Evolutionary conservation across 2,888 invertebrate genomes (phyloP).

Genomic region (Eristalinus sepulchralis): DNA sequence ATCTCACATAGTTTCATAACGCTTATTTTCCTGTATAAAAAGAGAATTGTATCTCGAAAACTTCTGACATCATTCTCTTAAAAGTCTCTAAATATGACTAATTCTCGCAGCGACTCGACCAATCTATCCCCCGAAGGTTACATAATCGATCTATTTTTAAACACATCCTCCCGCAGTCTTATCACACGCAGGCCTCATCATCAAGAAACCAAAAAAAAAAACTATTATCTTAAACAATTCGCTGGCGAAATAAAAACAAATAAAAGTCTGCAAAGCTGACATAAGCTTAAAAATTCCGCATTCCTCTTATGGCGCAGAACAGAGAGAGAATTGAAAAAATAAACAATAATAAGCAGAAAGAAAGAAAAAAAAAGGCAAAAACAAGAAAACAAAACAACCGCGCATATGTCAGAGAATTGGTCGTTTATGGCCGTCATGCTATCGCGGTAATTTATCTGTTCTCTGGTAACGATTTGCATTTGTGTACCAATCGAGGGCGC

Average conservation of each 20-base stretch:
- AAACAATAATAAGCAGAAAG: background rate
- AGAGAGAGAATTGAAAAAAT: background rate
- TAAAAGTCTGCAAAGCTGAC: background rate
- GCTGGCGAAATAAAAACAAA: background rate
- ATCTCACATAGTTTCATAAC: too few relatives aligned
- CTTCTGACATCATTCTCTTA: background rate
- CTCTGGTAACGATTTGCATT: conserved; percentile 64
- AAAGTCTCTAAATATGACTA: background rate
- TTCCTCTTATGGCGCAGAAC: conserved; percentile 24
- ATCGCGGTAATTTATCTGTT: conserved; percentile 65
- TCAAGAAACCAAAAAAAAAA: background rate
- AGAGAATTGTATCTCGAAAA: too few relatives aligned
- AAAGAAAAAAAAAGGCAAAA: background rate
- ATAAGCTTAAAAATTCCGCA: conserved; percentile 29
- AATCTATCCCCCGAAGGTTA: background rate
- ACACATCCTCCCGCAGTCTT: background rate
- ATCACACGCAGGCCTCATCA: background rate
- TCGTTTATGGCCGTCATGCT: conserved; percentile 55
- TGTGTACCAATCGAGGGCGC: conserved; percentile 64
- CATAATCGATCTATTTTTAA: background rate
- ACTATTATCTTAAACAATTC: background rate
- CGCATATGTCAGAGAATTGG: background rate
- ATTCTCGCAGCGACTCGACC: background rate
- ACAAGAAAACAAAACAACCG: background rate
- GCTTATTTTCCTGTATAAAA: too few relatives aligned